Evolutionary conservation across 2,797 vertebrate genomes (phyloP).

Genomic region (Dermochelys coriacea): DNA sequence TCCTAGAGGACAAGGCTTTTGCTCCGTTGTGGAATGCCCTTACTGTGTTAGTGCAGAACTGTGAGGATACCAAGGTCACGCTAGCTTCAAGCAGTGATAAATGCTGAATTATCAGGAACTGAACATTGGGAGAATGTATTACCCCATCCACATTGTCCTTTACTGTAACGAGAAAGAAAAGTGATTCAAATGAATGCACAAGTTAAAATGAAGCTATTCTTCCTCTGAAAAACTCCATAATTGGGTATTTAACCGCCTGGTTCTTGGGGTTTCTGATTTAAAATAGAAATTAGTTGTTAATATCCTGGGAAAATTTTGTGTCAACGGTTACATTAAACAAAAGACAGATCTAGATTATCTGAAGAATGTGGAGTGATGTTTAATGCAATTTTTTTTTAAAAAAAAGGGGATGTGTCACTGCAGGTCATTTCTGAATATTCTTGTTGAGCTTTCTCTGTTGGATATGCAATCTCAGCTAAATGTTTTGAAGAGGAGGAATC

Average conservation of each 20-base stretch:
- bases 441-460: constrained; percentile 77
- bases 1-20: background rate
- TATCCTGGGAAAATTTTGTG: constrained; percentile 65
- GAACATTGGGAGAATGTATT: constrained; percentile 34
- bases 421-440: constrained; percentile 78
- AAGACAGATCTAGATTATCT: constrained; percentile 65
- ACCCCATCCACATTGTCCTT: constrained; percentile 57
- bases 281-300: constrained; percentile 64
- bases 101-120: constrained; percentile 60
- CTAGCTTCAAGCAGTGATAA: constrained; percentile 54
- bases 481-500: constrained; percentile 84
- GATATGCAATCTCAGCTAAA: constrained; percentile 85
- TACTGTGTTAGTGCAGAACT: constrained; percentile 13
- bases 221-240: constrained; percentile 17
- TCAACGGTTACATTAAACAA: constrained; percentile 76
- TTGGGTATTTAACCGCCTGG: constrained; percentile 54
- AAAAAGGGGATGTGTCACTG: constrained; percentile 68
- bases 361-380: constrained; percentile 61
- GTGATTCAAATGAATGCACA: constrained; percentile 58
- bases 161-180: constrained; percentile 44
- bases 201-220: constrained; percentile 15
- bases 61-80: constrained; percentile 35
- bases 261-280: constrained; percentile 40
- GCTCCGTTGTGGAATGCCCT: background rate
- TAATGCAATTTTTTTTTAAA: constrained; percentile 74